Evolutionary conservation across 1,140 invertebrate species (phyloP).

Genomic region (Meloidogyne floridensis): DNA sequence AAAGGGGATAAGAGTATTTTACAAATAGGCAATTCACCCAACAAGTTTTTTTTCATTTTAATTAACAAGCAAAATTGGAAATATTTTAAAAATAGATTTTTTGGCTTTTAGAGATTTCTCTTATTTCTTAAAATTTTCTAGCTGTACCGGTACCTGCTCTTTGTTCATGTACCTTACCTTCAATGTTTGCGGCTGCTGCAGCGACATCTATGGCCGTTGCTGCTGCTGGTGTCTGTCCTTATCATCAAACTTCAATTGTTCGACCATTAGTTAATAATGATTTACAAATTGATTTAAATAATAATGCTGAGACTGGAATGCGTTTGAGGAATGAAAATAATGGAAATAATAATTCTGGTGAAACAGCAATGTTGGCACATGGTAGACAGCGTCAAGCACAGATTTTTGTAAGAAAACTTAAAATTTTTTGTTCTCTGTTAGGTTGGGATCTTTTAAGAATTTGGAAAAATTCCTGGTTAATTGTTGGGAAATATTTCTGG

Average conservation of each 20-base stretch:
- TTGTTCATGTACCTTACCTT: neutral
- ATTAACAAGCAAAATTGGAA: too few relatives aligned
- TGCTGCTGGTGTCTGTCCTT: conserved; percentile 12
- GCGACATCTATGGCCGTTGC: conserved; percentile 3
- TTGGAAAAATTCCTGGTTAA: too few relatives aligned
- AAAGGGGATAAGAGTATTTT: neutral
- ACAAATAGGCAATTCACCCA: too few relatives aligned
- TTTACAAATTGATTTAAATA: neutral
- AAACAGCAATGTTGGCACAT: neutral
- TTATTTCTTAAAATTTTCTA: neutral
- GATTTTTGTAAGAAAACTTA: neutral
- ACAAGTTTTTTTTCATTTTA: too few relatives aligned
- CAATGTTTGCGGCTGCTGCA: conserved; percentile 17
- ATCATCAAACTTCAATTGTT: conserved; percentile 7
- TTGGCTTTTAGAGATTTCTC: neutral
- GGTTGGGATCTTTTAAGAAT: too few relatives aligned
- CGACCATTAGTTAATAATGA: neutral
- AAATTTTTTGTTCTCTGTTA: neutral
- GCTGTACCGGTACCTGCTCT: neutral
- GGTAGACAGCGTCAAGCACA: neutral
- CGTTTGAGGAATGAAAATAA: neutral
- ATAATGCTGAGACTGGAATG: neutral
- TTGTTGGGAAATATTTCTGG: too few relatives aligned
- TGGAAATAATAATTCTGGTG: conserved; percentile 10
- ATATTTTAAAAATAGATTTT: too few relatives aligned